Conservation (phyloP, 2,888 invertebrate genomes). For the Tetranychus piercei region DNA sequence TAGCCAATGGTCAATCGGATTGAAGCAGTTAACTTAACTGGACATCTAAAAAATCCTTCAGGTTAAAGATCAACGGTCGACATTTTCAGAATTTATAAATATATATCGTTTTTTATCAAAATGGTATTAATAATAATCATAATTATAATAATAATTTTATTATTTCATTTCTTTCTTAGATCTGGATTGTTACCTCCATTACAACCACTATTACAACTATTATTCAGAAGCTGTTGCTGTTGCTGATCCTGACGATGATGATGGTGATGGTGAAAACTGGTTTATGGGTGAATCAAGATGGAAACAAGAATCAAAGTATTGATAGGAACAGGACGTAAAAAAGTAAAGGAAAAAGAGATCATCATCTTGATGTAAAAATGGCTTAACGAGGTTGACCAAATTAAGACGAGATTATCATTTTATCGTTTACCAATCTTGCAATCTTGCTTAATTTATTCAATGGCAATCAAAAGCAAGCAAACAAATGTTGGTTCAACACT, state of each 20-base stretch:
- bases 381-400: conserved; percentile 1
- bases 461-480: too few relatives aligned
- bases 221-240: too few relatives aligned
- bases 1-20: too few relatives aligned
- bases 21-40: background rate
- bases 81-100: background rate
- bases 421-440: too few relatives aligned
- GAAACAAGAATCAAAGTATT: background rate
- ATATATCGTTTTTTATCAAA: too few relatives aligned
- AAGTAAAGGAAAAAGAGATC: background rate
- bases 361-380: background rate
- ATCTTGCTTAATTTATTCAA: too few relatives aligned
- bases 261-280: background rate
- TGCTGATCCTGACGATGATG: background rate
- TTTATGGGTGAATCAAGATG: background rate
- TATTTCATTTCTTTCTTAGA: too few relatives aligned
- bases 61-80: background rate
- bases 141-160: too few relatives aligned
- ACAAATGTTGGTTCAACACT: too few relatives aligned
- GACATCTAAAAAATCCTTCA: background rate
- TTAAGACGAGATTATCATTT: background rate
- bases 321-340: background rate
- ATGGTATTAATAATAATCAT: too few relatives aligned
- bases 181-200: too few relatives aligned
- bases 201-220: too few relatives aligned